Evolutionary conservation across 2,113 vertebrate species (phyloP).

Genomic region (Verasper variegatus): DNA sequence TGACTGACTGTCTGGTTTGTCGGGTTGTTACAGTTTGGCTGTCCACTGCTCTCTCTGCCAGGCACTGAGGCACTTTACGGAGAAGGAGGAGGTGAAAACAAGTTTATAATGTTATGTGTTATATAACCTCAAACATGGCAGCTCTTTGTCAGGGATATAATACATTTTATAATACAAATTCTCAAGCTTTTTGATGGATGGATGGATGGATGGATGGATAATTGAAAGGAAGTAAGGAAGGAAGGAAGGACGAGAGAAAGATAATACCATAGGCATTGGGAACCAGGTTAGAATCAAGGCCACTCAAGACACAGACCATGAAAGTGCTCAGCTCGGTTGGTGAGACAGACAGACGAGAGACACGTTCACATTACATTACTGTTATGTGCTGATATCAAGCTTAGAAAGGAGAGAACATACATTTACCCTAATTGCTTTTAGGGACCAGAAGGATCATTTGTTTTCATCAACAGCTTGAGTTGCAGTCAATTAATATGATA

Average conservation of each 20-base stretch:
- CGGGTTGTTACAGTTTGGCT: conserved; percentile 56
- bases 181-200: too few relatives aligned
- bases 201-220: too few relatives aligned
- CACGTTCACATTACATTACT: neutral
- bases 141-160: neutral
- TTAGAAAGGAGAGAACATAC: too few relatives aligned
- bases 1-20: conserved; percentile 51
- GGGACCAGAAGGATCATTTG: neutral
- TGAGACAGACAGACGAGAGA: neutral
- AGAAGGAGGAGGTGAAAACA: neutral
- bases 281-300: too few relatives aligned
- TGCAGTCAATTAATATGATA: conserved; percentile 30
- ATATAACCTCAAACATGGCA: neutral
- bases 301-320: neutral
- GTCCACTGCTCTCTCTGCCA: conserved; percentile 70
- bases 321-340: neutral
- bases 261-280: too few relatives aligned
- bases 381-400: neutral
- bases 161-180: neutral
- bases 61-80: neutral
- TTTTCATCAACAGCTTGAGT: neutral
- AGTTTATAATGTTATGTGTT: neutral
- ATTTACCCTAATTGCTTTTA: neutral
- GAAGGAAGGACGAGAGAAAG: too few relatives aligned
- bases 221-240: too few relatives aligned